Percentiles rank a stretch among this genome's conserved stretches.
These are phyloP conservation scores for Mus spicilegus DNA, from an alignment of 2,113 vertebrate species.

Conservation along the genomic window DNA sequence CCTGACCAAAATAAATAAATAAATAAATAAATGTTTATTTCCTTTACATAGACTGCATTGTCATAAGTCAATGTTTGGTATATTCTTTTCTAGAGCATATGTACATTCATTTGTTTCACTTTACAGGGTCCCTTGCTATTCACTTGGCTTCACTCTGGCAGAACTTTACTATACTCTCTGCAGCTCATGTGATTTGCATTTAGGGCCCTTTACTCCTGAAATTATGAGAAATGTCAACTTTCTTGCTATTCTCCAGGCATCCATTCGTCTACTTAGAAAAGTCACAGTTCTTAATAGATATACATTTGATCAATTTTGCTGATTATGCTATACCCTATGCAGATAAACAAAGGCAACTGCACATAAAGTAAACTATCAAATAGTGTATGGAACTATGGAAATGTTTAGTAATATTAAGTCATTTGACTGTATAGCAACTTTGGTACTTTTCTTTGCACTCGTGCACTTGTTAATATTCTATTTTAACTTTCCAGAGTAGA, in stretches of 20 bases:
- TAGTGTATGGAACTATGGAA: neutral
- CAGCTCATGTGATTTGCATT: neutral
- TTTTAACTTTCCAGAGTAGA: neutral
- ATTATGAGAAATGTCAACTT: neutral
- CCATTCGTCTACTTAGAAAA: neutral
- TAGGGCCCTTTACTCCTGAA: constrained; percentile 49
- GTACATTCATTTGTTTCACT: neutral
- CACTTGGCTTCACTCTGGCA: constrained; percentile 59
- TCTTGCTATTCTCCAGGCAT: neutral
- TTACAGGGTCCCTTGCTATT: constrained; percentile 16
- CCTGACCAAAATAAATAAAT: constrained; percentile 54
- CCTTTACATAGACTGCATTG: constrained; percentile 61
- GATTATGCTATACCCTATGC: neutral
- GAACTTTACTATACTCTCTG: constrained; percentile 28
- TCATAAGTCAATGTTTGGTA: constrained; percentile 1
- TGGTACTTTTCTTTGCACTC: neutral
- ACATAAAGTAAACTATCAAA: neutral
- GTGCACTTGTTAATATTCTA: neutral
- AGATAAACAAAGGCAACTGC: neutral
- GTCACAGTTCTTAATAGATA: neutral
- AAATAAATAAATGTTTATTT: constrained; percentile 47
- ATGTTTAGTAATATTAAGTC: neutral
- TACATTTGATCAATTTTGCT: neutral
- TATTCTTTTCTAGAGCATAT: neutral
- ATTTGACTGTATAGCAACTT: neutral